A percentile compares a stretch with the other conserved stretches of the same genome.
Evolutionary conservation across 2,797 vertebrate species (phyloP).

Genomic region (Australoheros facetus): DNA sequence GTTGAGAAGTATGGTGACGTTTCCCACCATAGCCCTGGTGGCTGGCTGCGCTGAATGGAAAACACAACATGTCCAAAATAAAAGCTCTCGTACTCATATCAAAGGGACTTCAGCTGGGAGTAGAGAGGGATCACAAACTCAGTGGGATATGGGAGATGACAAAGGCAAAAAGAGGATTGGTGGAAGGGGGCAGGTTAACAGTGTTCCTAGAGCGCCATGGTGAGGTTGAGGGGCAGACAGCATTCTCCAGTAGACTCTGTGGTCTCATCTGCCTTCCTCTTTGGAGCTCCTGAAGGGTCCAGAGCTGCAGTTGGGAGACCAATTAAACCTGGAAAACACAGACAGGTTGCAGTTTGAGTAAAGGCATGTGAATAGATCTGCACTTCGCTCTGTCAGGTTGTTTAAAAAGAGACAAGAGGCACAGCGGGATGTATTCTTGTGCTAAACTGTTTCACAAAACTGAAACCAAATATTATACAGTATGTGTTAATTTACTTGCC

Average conservation of each 20-base stretch:
- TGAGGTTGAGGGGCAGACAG: slow-evolving; percentile 50
- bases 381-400: slow-evolving; percentile 32
- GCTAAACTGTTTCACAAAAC: not conserved
- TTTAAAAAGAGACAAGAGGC: slow-evolving; percentile 42
- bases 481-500: too few relatives aligned
- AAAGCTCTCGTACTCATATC: slow-evolving; percentile 66
- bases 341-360: slow-evolving; percentile 55
- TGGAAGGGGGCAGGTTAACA: slow-evolving; percentile 49
- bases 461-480: not conserved
- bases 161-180: slow-evolving; percentile 64
- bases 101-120: slow-evolving; percentile 49
- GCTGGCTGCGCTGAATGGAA: slow-evolving; percentile 65
- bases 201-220: slow-evolving; percentile 66
- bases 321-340: slow-evolving; percentile 76
- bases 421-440: slow-evolving; percentile 1
- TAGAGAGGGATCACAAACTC: slow-evolving; percentile 50
- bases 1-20: slow-evolving; percentile 56
- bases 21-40: slow-evolving; percentile 73
- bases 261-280: slow-evolving; percentile 70
- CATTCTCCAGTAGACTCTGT: slow-evolving; percentile 76
- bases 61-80: slow-evolving; percentile 80
- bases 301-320: slow-evolving; percentile 72
- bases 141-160: slow-evolving; percentile 52
- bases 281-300: slow-evolving; percentile 67
- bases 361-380: slow-evolving; percentile 27